Evolutionary conservation across 1,140 invertebrate genomes (phyloP).

Genomic region (Papilio glaucus): DNA sequence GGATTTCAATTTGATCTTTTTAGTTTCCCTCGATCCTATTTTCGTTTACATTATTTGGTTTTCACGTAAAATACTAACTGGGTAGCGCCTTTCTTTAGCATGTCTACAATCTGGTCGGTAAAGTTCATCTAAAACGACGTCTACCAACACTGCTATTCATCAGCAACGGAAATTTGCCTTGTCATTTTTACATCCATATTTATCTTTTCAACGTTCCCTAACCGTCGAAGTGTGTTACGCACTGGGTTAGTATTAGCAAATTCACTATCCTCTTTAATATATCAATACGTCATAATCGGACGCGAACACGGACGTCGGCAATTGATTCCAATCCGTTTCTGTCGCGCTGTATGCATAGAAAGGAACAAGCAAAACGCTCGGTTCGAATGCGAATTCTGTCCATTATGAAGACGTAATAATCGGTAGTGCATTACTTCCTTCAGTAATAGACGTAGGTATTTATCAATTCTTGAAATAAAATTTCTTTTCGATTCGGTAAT

Average conservation of each 20-base stretch:
- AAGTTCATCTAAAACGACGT: no score
- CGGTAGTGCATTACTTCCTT: background rate
- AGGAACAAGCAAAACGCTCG: background rate
- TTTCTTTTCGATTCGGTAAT: background rate
- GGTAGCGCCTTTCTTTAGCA: no score
- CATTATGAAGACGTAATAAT: conserved; percentile 1
- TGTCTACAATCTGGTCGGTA: no score
- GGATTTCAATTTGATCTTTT: no score
- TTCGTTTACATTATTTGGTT: no score
- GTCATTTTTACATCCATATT: no score
- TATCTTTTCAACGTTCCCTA: no score
- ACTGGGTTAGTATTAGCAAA: conserved; percentile 7
- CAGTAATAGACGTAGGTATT: background rate
- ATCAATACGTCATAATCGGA: background rate
- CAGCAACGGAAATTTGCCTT: no score
- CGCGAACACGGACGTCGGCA: background rate
- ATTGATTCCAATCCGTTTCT: background rate
- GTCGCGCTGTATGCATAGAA: background rate
- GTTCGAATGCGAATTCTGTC: background rate
- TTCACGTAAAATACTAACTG: no score
- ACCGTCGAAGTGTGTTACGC: no score
- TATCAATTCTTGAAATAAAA: background rate
- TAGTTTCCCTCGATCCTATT: no score
- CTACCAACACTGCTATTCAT: no score
- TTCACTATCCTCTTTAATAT: conserved; percentile 4